Conservation (phyloP, 1,140 invertebrate species). For the Euura saliciscinereae region DNA sequence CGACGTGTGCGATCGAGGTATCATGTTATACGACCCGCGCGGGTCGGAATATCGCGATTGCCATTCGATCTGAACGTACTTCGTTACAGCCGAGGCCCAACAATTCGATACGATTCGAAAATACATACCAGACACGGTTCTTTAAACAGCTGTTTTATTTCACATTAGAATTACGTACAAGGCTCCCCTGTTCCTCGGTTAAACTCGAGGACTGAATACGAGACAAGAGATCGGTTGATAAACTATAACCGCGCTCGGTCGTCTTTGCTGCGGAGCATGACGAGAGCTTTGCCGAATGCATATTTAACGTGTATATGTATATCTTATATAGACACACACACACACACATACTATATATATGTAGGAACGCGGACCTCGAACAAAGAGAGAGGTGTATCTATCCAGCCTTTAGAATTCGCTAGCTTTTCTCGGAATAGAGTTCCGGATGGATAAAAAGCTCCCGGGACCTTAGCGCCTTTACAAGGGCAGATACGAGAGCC, state of each 20-base stretch:
- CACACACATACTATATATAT: background rate
- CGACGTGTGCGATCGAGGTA: background rate
- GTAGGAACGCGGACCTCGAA: background rate
- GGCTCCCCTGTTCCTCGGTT: background rate
- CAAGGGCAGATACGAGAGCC: constrained; percentile 3
- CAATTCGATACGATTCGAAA: too few species aligned
- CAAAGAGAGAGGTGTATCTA: too few species aligned
- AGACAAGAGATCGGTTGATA: background rate
- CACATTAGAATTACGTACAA: background rate
- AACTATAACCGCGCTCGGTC: background rate
- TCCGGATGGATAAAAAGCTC: too few species aligned
- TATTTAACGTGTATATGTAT: background rate
- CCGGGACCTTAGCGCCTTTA: background rate
- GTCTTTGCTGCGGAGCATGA: background rate
- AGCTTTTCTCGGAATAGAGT: too few species aligned
- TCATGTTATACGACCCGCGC: background rate
- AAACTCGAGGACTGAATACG: background rate
- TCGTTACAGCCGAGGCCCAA: too few species aligned
- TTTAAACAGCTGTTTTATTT: constrained; percentile 5
- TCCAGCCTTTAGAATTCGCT: too few species aligned
- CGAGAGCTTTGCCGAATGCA: too few species aligned
- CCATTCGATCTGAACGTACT: too few species aligned
- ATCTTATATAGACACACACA: too few species aligned
- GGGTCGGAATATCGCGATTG: too few species aligned
- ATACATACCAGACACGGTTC: too few species aligned